Percentiles rank a stretch among this genome's conserved stretches.
These are phyloP conservation scores for Baccha elongata DNA, from an alignment of 2,888 invertebrate genomes.

Conservation along the genomic window DNA sequence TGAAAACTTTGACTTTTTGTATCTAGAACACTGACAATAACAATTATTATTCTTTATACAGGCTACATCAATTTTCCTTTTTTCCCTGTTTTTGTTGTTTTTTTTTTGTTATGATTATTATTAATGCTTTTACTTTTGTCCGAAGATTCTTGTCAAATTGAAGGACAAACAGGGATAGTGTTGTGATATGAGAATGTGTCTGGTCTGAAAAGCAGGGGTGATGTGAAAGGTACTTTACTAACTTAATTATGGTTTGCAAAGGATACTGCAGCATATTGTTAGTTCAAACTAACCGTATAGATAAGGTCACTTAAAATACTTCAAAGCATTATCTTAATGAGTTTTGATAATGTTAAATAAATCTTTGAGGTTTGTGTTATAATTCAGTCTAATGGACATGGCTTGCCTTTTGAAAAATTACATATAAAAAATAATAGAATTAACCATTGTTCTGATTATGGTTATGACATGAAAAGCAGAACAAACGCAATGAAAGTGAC, in stretches of 20 bases:
- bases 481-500: too few species aligned
- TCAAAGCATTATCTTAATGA: too few species aligned
- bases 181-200: not conserved
- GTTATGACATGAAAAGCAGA: too few species aligned
- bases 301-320: too few species aligned
- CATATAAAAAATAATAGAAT: too few species aligned
- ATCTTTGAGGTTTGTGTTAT: too few species aligned
- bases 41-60: not conserved
- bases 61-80: not conserved
- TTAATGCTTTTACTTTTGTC: conserved; percentile 45
- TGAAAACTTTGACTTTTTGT: conserved; percentile 52
- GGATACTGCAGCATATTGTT: not conserved
- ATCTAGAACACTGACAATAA: conserved; percentile 35
- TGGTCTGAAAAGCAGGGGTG: too few species aligned
- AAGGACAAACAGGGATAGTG: conserved; percentile 20
- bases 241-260: not conserved
- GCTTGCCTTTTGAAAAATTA: too few species aligned
- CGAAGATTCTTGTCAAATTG: conserved; percentile 26
- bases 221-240: conserved; percentile 29
- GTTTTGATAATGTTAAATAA: too few species aligned
- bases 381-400: too few species aligned
- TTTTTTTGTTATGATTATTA: conserved; percentile 41
- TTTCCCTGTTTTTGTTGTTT: not conserved
- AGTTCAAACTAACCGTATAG: not conserved
- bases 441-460: too few species aligned